Evolutionary conservation across 2,888 invertebrate species (phyloP), one percentile per base, ranked within the genome.

Genomic region (Limulus polyphemus): DNA sequence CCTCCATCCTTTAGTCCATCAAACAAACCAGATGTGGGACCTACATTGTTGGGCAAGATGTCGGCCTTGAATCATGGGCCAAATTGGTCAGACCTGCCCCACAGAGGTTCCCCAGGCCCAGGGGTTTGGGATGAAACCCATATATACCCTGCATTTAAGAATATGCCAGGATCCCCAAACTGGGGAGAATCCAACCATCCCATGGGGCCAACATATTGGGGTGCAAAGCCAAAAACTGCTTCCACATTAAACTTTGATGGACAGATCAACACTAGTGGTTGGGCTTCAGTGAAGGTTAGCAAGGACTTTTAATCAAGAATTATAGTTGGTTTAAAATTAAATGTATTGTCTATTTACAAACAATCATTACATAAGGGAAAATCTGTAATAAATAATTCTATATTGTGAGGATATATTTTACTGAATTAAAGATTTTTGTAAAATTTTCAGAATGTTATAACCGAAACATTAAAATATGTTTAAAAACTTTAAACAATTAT

Each of bases 261-360:
- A 80, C 71, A 71, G 59, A 69, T 86, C 73, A 87, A 82, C 67
- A 82, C 82, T 65, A 80, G 82, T 77, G 73, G 74, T 76, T 79
- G 88, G 88, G 75, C 32, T 32, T 32, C 32, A 32, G 32, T 32
- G 32, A 32, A 32, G 32, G 32, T 32, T 32, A 32, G 32, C 32
- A 32, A 32, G 32, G 7, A 32, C 32, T 32, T 32, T 32, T 32
- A 32, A 32, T 32, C 32, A 32, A 7, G n/a, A n/a, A n/a, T n/a
- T n/a, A n/a, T n/a, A n/a, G n/a, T n/a, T n/a, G n/a, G n/a, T n/a
- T 32, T 32, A 32, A 32, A 32, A 5, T 32, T 32, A 32, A 32
- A 7, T 32, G 3, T 32, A 32, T 32, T 32, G 32, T 32, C 32
- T 32, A 32, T 32, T 32, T 32, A 32, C 32, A 32, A 32, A 32